phyloP scores from a whole-genome alignment of 2,113 vertebrate species.

The Coryphaenoides rupestris region DNA sequence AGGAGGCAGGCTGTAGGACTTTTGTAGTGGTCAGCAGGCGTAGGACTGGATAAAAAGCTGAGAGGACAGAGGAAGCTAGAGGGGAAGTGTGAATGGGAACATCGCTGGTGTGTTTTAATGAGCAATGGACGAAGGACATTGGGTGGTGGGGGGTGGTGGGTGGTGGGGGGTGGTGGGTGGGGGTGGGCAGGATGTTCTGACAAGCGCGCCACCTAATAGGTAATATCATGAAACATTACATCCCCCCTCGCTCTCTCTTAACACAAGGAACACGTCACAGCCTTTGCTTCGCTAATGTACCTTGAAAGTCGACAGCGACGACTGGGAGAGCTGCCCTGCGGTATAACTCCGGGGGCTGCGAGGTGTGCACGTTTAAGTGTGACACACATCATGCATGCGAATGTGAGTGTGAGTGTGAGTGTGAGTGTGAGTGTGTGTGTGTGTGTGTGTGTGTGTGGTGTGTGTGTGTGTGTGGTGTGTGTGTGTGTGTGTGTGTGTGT shows the following conservation, averaged over 20 bases:
- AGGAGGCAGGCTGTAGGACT: too few relatives aligned
- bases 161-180: neutral
- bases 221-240: conserved; percentile 35
- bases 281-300: neutral
- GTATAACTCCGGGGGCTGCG: too few relatives aligned
- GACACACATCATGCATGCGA: too few relatives aligned
- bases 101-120: too few relatives aligned
- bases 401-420: too few relatives aligned
- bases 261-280: conserved; percentile 27
- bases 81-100: too few relatives aligned
- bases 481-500: neutral
- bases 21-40: too few relatives aligned
- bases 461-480: neutral
- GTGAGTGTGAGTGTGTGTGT: too few relatives aligned
- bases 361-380: too few relatives aligned
- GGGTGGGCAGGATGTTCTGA: conserved; percentile 15
- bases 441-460: conserved; percentile 5
- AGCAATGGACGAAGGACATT: neutral
- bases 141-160: neutral
- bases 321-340: too few relatives aligned
- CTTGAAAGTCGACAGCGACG: neutral
- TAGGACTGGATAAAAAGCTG: too few relatives aligned
- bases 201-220: conserved; percentile 16
- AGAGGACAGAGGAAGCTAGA: too few relatives aligned
- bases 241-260: conserved; percentile 13